Conservation (phyloP, 2,113 vertebrate genomes). For the Alouatta palliata region DNA sequence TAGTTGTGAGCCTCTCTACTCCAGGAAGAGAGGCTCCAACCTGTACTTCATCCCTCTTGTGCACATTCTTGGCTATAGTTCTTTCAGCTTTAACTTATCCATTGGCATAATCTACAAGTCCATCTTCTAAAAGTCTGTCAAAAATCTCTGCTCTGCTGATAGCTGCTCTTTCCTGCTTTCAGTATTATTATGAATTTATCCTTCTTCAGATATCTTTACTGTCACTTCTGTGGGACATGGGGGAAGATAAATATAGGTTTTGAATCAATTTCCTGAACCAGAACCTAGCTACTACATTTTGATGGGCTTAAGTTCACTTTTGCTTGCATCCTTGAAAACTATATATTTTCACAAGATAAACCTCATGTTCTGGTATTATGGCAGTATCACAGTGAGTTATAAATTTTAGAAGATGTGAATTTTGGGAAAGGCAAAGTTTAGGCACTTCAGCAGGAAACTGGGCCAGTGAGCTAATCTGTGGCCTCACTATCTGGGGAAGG, state of each 20-base stretch:
- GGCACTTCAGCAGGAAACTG: background rate
- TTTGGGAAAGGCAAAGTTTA: conserved; percentile 1
- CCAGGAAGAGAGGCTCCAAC: background rate
- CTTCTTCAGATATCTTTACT: background rate
- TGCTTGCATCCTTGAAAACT: background rate
- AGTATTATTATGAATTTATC: background rate
- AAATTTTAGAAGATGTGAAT: background rate
- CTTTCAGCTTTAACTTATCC: background rate
- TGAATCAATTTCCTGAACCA: background rate
- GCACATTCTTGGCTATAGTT: background rate
- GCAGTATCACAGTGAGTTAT: background rate
- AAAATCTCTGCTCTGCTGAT: background rate
- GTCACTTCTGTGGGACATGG: background rate
- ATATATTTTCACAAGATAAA: conserved; percentile 41
- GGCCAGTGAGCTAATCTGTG: background rate
- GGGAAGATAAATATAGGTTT: background rate
- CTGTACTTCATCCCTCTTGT: background rate
- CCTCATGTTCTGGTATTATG: background rate
- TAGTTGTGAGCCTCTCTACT: background rate
- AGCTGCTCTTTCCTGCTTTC: background rate
- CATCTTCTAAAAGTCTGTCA: background rate
- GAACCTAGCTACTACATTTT: background rate
- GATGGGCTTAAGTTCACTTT: background rate
- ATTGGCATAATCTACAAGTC: background rate
- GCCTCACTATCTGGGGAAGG: background rate